phyloP scores from a whole-genome alignment of 2,113 vertebrate species.

The Opisthocomus hoazin region DNA sequence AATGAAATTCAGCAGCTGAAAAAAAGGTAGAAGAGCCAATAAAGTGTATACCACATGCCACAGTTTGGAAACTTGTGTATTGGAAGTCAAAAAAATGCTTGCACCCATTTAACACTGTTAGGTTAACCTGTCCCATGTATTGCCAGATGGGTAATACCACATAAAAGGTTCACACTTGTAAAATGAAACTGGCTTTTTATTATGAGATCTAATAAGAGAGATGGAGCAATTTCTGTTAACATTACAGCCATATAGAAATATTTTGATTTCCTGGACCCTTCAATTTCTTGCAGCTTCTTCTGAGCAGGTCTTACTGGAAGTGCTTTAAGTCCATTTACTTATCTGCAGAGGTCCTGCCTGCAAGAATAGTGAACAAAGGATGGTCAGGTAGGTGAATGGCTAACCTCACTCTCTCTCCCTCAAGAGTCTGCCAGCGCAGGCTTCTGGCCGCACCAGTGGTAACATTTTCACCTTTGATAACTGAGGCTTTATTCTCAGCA shows the following conservation, averaged over 20 bases:
- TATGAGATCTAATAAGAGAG: neutral
- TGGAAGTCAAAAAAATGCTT: neutral
- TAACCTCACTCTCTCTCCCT: neutral
- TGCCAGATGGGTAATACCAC: neutral
- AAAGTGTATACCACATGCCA: neutral
- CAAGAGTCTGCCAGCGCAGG: neutral
- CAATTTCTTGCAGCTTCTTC: neutral
- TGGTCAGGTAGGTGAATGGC: neutral
- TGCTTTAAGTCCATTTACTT: neutral
- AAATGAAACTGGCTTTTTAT: neutral
- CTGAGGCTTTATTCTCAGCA: neutral
- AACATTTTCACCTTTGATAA: neutral
- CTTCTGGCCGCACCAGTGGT: neutral
- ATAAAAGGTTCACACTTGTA: neutral
- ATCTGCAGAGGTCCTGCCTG: neutral
- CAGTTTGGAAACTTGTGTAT: neutral
- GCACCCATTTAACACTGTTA: neutral
- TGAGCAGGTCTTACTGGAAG: neutral
- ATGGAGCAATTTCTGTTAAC: neutral
- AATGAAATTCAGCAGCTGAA: constrained; percentile 24
- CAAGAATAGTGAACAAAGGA: neutral
- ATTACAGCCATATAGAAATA: neutral
- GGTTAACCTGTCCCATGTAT: neutral
- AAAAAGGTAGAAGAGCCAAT: neutral
- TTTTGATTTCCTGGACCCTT: neutral